Evolutionary conservation across 2,113 vertebrate genomes (phyloP).

Genomic region (Felis catus): F.catus_Fca126_mat1.0 CM031419.1:60745501-60746000

Average conservation of each 20-base stretch:
- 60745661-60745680: background rate
- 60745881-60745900: background rate
- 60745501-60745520: background rate
- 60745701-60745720: background rate
- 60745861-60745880: background rate
- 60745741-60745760: background rate
- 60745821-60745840: background rate
- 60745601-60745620: background rate
- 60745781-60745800: background rate
- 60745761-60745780: background rate
- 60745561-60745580: background rate
- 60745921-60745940: background rate
- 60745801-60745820: background rate
- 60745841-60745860: background rate
- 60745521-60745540: background rate
- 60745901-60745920: background rate
- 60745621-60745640: background rate
- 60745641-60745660: background rate
- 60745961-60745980: background rate
- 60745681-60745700: background rate
- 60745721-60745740: background rate
- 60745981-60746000: background rate
- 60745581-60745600: background rate
- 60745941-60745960: background rate
- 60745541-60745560: background rate